Evolutionary conservation across 2,113 vertebrate genomes (phyloP).

Genomic region (Telmatochromis sp.): DNA sequence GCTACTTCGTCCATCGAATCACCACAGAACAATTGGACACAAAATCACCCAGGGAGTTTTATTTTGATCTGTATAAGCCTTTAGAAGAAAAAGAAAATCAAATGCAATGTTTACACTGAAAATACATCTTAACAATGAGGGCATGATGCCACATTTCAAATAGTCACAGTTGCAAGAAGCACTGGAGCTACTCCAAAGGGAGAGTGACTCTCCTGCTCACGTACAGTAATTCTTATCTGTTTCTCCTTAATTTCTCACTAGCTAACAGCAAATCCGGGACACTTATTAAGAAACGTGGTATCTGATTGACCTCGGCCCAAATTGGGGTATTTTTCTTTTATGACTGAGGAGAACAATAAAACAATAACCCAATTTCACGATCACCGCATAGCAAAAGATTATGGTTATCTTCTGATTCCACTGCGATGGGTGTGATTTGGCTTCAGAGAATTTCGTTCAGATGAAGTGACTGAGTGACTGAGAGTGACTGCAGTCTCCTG

Average conservation of each 20-base stretch:
- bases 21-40: neutral
- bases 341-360: neutral
- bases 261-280: neutral
- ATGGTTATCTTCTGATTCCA: slow-evolving; percentile 6
- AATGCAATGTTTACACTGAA: neutral
- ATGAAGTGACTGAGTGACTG: slow-evolving; percentile 1
- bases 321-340: neutral
- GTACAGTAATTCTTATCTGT: neutral
- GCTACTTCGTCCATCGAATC: neutral
- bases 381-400: neutral
- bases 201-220: neutral
- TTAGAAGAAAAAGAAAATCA: neutral
- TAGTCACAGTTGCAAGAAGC: neutral
- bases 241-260: neutral
- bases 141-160: neutral
- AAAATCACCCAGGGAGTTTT: neutral
- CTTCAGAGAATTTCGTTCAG: slow-evolving; percentile 6
- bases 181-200: neutral
- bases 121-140: neutral
- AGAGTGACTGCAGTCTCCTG: slow-evolving; percentile 1
- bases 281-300: neutral
- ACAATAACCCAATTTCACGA: neutral
- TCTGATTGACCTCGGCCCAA: neutral
- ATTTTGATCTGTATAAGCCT: neutral
- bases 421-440: slow-evolving; percentile 4